A percentile compares a stretch with the other conserved stretches of the same genome.
phyloP scores from a whole-genome alignment of 1,140 invertebrate species.

The Aporrectodea caliginosa region DNA sequence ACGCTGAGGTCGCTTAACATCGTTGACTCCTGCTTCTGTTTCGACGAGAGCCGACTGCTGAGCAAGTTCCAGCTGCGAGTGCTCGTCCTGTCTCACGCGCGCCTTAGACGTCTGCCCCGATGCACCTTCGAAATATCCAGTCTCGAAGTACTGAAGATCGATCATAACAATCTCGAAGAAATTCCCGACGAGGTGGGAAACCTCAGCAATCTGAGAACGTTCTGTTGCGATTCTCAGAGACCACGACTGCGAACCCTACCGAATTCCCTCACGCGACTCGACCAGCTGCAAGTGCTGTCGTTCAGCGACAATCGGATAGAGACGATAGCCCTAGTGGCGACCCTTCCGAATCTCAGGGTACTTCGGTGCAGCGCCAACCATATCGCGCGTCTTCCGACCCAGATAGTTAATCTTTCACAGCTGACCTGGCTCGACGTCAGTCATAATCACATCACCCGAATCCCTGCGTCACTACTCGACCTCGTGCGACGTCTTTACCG shows the following conservation, averaged over 20 bases:
- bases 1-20: constrained; percentile 15
- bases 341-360: constrained; percentile 16
- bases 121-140: constrained; percentile 20
- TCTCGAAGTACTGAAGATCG: constrained; percentile 28
- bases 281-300: constrained; percentile 13
- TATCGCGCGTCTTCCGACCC: constrained; percentile 23
- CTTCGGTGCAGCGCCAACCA: constrained; percentile 27
- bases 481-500: constrained; percentile 23
- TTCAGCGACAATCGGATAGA: constrained; percentile 30
- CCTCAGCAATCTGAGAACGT: constrained; percentile 12
- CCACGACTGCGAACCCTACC: constrained; percentile 22
- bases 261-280: constrained; percentile 16
- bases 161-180: constrained; percentile 24
- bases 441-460: constrained; percentile 19
- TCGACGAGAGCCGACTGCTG: neutral
- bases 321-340: constrained; percentile 21
- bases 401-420: constrained; percentile 22
- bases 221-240: constrained; percentile 26
- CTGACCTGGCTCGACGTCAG: constrained; percentile 29
- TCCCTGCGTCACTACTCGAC: constrained; percentile 13
- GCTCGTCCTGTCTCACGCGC: constrained; percentile 24
- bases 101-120: constrained; percentile 16
- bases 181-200: constrained; percentile 28
- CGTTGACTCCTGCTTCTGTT: neutral
- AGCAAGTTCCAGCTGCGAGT: neutral